Evolutionary conservation across 35 echinoderm and acorn worm genomes (phyloP), one percentile per base, ranked within the genome.

Genomic region (Amphiura filiformis): DNA sequence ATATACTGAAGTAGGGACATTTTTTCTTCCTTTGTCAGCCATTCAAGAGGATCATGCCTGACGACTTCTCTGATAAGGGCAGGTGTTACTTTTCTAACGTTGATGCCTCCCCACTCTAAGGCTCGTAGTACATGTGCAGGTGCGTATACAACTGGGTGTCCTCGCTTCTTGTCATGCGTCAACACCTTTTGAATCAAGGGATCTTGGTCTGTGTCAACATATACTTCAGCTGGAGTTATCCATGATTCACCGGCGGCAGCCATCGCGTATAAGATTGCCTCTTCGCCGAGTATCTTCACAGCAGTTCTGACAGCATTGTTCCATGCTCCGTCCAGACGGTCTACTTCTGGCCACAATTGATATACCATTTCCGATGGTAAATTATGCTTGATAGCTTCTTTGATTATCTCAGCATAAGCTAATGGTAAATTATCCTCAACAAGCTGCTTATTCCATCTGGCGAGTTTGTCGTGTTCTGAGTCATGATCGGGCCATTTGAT

Each of bases 401-500:
- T 18, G 31, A 97, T 79, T 26, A 80, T 38, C 2, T 93, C 76
- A 1, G 39, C 38, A 79, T 97, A 97, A 1, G 81, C 92, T 4
- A 38, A 17, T 26, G 95, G 95, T 49, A 97, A 75, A 15, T 92
- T 37, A 40, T 94, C 82, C 31, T 88, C 38, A 13, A 87, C 86
- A 32, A 97, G 78, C 7, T 88, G 44, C 36, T 91, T 37, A 78
- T 97, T 97, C 95, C 95, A 97, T 31, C 61, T 34, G 22, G 95
- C 88, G 32, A 37, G 39, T 33, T 78, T 82, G 56, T 97, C 87
- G 32, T 93, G 86, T 70, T 84, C 89, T 7, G 86, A 89, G 28
- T 97, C 95, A 32, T 56, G 35, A 38, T 83, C 95, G 5, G 92
- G 92, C 95, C 95, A 97, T 42, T 94, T 94, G 12, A 97, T 41